A percentile compares a stretch with the other conserved stretches of the same genome.
Conservation (phyloP, 2,888 invertebrate genomes). For the Calliphora vomitoria region DNA sequence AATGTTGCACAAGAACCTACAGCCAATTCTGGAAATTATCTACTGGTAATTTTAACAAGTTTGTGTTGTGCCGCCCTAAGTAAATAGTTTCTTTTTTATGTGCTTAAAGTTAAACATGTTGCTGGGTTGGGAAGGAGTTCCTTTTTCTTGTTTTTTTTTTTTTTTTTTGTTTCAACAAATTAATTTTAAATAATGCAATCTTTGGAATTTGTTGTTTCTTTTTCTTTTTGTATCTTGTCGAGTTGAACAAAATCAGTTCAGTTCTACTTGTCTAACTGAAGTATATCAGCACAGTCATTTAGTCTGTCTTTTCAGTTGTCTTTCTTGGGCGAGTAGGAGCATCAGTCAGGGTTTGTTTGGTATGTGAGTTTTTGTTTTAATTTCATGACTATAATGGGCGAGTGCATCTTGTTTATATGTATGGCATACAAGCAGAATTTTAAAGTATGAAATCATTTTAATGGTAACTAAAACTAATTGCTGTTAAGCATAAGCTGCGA, state of each 20-base stretch:
- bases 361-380: conserved; percentile 1
- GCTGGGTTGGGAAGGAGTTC: neutral
- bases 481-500: too few species aligned
- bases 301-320: conserved; percentile 21
- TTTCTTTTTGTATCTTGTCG: neutral
- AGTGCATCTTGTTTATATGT: neutral
- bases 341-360: neutral
- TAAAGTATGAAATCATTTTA: conserved; percentile 18
- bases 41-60: neutral
- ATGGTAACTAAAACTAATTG: too few species aligned
- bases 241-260: neutral
- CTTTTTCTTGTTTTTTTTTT: too few species aligned
- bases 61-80: neutral
- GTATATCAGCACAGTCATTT: conserved; percentile 14
- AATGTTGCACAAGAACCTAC: conserved; percentile 22
- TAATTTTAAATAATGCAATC: conserved; percentile 69
- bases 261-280: neutral
- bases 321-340: neutral
- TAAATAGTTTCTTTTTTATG: neutral
- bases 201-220: conserved; percentile 34
- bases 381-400: conserved; percentile 13
- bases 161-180: conserved; percentile 42
- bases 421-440: neutral
- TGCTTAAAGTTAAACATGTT: neutral
- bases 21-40: neutral